These are phyloP conservation scores for Drosophila grimshawi DNA, from an alignment of 1,140 invertebrate species.

Conservation along the genomic window DNA sequence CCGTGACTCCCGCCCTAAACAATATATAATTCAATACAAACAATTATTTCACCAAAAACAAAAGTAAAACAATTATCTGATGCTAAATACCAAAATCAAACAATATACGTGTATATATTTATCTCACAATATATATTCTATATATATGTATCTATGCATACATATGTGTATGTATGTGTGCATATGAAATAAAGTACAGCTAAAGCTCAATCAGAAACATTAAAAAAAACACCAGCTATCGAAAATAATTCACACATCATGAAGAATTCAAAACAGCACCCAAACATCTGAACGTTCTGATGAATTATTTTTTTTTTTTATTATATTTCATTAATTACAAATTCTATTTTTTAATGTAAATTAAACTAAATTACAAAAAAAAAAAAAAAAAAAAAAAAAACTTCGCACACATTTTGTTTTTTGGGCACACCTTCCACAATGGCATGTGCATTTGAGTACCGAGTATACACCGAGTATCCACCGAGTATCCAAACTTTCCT, in stretches of 20 bases:
- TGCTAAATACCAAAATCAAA: slow-evolving; percentile 45
- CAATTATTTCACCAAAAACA: slow-evolving; percentile 52
- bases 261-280: slow-evolving; percentile 65
- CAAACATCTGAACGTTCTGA: slow-evolving; percentile 71
- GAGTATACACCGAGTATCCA: too few relatives aligned
- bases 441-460: neutral
- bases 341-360: slow-evolving; percentile 82
- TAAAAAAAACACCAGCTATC: slow-evolving; percentile 51
- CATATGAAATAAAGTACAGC: slow-evolving; percentile 32
- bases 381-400: slow-evolving; percentile 29
- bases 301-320: slow-evolving; percentile 62
- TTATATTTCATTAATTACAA: slow-evolving; percentile 81
- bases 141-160: slow-evolving; percentile 23
- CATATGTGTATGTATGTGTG: slow-evolving; percentile 30
- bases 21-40: slow-evolving; percentile 70
- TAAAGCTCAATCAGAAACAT: slow-evolving; percentile 41
- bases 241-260: slow-evolving; percentile 69
- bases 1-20: slow-evolving; percentile 82
- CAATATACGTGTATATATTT: slow-evolving; percentile 45
- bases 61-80: slow-evolving; percentile 59
- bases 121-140: slow-evolving; percentile 32
- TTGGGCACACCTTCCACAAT: slow-evolving; percentile 3
- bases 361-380: slow-evolving; percentile 80
- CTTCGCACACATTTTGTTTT: slow-evolving; percentile 1
- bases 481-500: neutral